phyloP scores from a whole-genome alignment of 2,113 vertebrate species.

The Fulica atra region DNA sequence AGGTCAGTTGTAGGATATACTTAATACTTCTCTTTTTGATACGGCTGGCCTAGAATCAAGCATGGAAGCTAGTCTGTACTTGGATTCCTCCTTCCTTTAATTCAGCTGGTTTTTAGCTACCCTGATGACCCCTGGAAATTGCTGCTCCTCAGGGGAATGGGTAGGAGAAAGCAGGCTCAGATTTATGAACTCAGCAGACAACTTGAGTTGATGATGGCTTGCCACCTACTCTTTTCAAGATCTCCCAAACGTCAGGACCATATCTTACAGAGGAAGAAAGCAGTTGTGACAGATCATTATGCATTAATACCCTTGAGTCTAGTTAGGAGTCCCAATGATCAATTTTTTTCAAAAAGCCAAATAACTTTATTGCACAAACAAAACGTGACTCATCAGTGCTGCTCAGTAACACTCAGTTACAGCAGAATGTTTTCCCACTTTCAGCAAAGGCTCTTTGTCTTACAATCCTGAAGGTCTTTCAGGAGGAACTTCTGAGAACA shows the following conservation, averaged over 20 bases:
- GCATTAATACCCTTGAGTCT: not conserved
- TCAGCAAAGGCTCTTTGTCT: not conserved
- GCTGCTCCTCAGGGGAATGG: not conserved
- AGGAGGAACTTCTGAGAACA: not conserved
- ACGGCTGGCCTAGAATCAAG: not conserved
- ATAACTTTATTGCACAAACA: not conserved
- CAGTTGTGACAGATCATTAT: fast-evolving
- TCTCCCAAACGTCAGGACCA: not conserved
- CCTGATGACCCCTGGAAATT: not conserved
- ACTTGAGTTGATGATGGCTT: not conserved
- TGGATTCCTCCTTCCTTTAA: not conserved
- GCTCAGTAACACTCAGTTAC: not conserved
- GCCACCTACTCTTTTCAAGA: not conserved
- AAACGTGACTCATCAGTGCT: fast-evolving
- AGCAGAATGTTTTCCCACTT: not conserved
- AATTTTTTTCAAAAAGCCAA: not conserved
- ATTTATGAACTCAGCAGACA: not conserved
- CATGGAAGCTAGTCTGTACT: not conserved
- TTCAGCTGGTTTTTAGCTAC: not conserved
- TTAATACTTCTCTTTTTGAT: not conserved
- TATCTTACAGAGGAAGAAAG: not conserved
- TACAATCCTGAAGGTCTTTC: not conserved
- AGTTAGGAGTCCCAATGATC: not conserved
- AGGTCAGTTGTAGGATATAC: not conserved
- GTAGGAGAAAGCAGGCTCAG: not conserved